Evolutionary conservation across 2,888 invertebrate genomes (phyloP), one percentile per base, ranked within the genome.

Genomic region (Frankliniella intonsa): DNA sequence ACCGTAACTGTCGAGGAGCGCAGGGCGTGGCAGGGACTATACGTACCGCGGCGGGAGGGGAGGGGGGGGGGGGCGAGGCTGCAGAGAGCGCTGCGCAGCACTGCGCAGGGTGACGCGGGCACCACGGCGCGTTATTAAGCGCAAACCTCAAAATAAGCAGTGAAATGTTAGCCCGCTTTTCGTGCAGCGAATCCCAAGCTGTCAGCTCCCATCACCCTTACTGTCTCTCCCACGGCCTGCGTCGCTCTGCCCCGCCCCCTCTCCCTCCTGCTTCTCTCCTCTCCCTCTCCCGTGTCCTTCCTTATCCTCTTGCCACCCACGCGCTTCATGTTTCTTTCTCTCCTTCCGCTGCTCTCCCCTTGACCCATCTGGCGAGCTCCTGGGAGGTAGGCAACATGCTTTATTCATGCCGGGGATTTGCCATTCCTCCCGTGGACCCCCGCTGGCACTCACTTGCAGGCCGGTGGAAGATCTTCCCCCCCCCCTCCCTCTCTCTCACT

Each of bases 331-430:
- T 62, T 19, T n/a, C n/a, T 62, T 17, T n/a, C 62, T 62, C 38
- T 38, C 38, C 38, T 38, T 38, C 38, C 38, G 38, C 38, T 38
- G 38, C 38, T 38, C n/a, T 62, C 62, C 62, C 62, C 62, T 62
- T 62, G 62, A 62, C 62, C 62, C 62, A 62, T 62, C 62, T 62
- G 62, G 62, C 62, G n/a, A 62, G 69, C 69, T 22, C 69, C 22
- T 69, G 69, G 69, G 69, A 69, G 69, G 69, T 69, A 69, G 69
- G 69, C 69, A 76, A 76, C 69, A 76, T 76, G 22, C 69, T 25
- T 76, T 76, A 76, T 76, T 76, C 69, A 76, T 76, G 69, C 25
- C 69, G 69, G 22, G 69, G 69, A 76, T 76, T 76, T 76, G 69
- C 69, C 69, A 76, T 76, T 76, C 69, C 69, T 25, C 69, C 22